phyloP scores from a whole-genome alignment of 1,140 invertebrate species.

The Drosophila yakuba region DNA sequence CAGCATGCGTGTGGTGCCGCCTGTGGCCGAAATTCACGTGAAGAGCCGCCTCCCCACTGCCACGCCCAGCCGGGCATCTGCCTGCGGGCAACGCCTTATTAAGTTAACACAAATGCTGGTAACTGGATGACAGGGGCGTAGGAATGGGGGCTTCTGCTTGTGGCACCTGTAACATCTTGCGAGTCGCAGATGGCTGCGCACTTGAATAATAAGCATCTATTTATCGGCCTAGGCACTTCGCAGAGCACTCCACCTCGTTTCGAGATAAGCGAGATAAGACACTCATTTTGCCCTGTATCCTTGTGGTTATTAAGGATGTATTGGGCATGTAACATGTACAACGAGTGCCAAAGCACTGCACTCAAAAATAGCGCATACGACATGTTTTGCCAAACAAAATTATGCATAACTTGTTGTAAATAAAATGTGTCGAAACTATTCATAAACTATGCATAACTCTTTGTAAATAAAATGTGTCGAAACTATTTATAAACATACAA shows the following conservation, averaged over 20 bases:
- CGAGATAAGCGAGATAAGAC: constrained; percentile 1
- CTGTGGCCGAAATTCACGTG: constrained; percentile 30
- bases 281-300: constrained; percentile 5
- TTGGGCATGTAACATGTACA: background rate
- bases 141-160: constrained; percentile 11
- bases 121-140: constrained; percentile 32
- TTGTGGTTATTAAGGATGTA: background rate
- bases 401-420: background rate
- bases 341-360: too few species aligned
- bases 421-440: constrained; percentile 4
- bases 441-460: background rate
- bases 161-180: constrained; percentile 66
- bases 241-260: background rate
- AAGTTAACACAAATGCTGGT: constrained; percentile 74
- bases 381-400: background rate
- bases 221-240: constrained; percentile 52
- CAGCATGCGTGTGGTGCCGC: constrained; percentile 59
- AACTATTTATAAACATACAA: background rate
- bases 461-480: constrained; percentile 2
- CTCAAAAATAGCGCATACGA: background rate
- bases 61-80: background rate
- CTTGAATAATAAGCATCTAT: constrained; percentile 77
- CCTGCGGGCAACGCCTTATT: constrained; percentile 55
- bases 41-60: background rate
- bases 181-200: constrained; percentile 57